Base-by-base conservation (phyloP, 2,888 invertebrate genomes). In the Cyaniris semiargus region DNA sequence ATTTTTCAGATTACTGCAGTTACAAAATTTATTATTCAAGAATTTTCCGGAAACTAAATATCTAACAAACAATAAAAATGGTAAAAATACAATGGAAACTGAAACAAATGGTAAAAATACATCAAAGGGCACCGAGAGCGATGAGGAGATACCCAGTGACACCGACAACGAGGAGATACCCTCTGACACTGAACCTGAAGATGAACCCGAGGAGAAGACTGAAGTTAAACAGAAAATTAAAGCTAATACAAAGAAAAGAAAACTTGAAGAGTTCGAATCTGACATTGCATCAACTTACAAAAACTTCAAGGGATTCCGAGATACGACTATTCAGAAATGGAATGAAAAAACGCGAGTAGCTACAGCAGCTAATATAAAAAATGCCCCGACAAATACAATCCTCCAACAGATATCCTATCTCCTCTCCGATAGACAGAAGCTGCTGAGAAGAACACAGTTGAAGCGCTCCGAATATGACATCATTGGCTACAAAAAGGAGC, bases 261-360 rank as follows among this genome's bases (percentile, higher is more conserved):
- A 95, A 87, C 83, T 96, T 6, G 87, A 88, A 70, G 95, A 96
- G 23, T 96, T 95, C 85, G 95, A 95, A 82, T 86, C 88, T 74
- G 90, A 95, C 80, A 88, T 97, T 53, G 85, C 92, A 10, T 89
- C 90, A 10, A 90, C 94, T 70, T 96, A 97, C 84, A 90, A 95
- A 81, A 88, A 90, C 3, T 97, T 97, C 81, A 94, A 91, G 81
- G 85, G 94, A 8, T 97, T 96, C 84, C 95, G 98, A 86, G 96
- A 98, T 85, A 90, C 95, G 0, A 96, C 97, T 10, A 96, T 99
- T 79, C 96, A 98, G 83, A 98, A 98, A 88, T 99, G 99, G 99
- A 97, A 98, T 89, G 98, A 98, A 80, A 98, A 98, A 89, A 99
- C 98, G 0, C 95, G 97, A 81, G 89, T 97, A 53, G 94, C 96